Evolutionary conservation across 1,140 invertebrate genomes (phyloP).

Genomic region (Heterodera schachtii): DNA sequence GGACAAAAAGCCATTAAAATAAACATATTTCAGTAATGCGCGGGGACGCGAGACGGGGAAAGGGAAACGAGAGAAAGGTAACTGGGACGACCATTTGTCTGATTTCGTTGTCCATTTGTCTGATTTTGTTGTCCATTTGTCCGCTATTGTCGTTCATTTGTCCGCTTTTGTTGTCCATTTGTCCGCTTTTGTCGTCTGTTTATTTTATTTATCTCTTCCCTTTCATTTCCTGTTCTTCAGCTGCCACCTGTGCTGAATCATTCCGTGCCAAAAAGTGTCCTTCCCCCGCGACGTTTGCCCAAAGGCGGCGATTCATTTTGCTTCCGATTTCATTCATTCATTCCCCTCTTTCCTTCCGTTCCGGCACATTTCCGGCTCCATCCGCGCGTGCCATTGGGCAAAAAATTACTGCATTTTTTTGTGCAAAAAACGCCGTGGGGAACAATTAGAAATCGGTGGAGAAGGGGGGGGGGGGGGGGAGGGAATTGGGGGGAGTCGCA

Average conservation of each 20-base stretch:
- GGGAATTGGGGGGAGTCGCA: neutral
- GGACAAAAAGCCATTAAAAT: no score
- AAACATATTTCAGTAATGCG: no score
- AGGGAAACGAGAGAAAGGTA: no score
- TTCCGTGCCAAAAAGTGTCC: neutral
- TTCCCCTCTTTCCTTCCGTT: neutral
- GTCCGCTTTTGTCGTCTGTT: no score
- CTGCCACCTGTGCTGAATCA: neutral
- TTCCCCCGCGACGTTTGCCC: neutral
- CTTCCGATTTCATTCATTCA: neutral
- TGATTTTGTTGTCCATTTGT: no score
- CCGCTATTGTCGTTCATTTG: no score
- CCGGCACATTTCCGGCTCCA: constrained; percentile 1
- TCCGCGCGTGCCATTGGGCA: neutral
- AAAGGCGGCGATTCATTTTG: neutral
- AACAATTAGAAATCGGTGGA: neutral
- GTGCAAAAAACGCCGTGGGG: neutral
- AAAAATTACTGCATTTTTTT: neutral
- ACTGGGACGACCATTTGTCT: no score
- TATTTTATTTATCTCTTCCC: neutral
- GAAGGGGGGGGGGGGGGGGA: neutral
- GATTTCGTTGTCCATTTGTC: no score
- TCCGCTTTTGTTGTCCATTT: no score
- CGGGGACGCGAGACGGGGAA: no score
- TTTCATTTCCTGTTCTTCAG: no score